phyloP scores from a whole-genome alignment of 2,113 vertebrate genomes.

The Rhombomys opimus region DNA sequence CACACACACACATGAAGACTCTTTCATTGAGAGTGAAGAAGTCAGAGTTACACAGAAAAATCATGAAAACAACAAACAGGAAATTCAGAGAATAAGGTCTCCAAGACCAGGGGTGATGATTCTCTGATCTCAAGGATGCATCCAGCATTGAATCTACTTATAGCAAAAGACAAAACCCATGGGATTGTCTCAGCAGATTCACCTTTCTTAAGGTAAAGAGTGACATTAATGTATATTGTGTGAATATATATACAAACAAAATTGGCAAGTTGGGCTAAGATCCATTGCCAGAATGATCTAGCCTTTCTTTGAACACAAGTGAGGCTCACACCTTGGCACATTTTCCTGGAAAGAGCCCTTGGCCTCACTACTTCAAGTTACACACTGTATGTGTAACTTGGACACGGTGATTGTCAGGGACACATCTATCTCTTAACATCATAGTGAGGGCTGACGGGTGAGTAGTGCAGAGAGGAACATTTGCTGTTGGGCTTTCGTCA shows the following conservation, averaged over 20 bases:
- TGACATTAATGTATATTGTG: neutral
- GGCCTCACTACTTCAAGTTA: accelerated
- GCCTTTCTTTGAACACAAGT: neutral
- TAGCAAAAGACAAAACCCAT: neutral
- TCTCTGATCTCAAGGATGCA: too few relatives aligned
- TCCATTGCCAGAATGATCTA: neutral
- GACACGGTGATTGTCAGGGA: too few relatives aligned
- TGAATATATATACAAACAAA: accelerated
- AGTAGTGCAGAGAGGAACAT: neutral
- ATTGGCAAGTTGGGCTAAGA: neutral
- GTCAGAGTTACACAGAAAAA: neutral
- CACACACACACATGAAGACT: neutral
- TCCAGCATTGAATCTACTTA: too few relatives aligned
- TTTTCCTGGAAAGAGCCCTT: neutral
- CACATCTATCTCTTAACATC: neutral
- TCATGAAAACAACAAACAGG: accelerated
- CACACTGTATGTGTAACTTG: too few relatives aligned
- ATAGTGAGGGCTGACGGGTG: accelerated
- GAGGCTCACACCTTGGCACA: neutral
- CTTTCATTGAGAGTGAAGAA: neutral
- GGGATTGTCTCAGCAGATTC: neutral
- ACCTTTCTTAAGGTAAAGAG: neutral
- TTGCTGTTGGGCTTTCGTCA: too few relatives aligned
- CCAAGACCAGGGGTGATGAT: neutral
- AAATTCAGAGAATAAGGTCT: accelerated